Conservation (phyloP, 2,113 vertebrate species). For the Nannospalax galili region DNA sequence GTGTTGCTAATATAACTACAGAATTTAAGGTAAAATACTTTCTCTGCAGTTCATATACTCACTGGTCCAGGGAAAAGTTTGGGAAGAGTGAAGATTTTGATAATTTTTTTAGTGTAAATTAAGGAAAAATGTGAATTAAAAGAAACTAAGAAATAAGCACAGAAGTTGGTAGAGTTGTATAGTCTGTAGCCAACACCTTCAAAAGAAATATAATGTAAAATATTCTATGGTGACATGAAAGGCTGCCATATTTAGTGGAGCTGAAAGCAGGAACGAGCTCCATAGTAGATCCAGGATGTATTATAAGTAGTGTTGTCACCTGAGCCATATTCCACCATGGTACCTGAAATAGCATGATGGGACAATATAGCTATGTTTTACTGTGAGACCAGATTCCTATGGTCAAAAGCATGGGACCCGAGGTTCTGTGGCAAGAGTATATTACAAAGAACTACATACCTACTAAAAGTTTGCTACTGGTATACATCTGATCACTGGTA, state of each 20-base stretch:
- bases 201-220: not conserved
- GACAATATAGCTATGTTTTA: not conserved
- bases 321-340: not conserved
- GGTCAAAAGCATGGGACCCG: not conserved
- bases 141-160: not conserved
- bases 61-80: not conserved
- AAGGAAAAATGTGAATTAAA: not conserved
- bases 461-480: no score
- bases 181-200: not conserved
- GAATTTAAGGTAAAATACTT: not conserved
- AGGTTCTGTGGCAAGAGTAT: not conserved
- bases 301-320: not conserved
- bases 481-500: not conserved
- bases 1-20: not conserved
- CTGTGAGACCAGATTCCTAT: not conserved
- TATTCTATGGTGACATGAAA: not conserved
- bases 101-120: not conserved
- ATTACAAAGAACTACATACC: not conserved
- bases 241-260: not conserved
- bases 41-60: not conserved
- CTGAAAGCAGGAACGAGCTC: not conserved
- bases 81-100: not conserved
- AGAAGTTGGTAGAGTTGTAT: not conserved
- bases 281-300: not conserved
- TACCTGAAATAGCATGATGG: not conserved